Conservation (phyloP, 2,888 invertebrate genomes). For the Tetragonisca angustula region DNA sequence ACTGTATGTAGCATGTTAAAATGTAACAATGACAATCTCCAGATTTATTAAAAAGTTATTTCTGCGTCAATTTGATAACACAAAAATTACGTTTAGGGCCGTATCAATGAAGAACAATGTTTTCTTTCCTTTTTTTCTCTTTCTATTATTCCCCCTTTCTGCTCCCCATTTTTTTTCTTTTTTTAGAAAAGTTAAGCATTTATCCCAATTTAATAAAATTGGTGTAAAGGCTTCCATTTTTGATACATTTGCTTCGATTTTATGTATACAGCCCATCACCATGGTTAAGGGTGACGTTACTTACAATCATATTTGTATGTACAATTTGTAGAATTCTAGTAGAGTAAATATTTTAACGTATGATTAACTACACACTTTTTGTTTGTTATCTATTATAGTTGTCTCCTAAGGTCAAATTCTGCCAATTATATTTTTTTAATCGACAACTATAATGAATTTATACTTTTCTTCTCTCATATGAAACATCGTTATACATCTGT, state of each 20-base stretch:
- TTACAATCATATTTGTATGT: constrained; percentile 63
- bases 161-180: neutral
- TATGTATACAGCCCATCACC: constrained; percentile 57
- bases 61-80: constrained; percentile 54
- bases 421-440: constrained; percentile 39
- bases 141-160: neutral
- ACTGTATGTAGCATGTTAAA: constrained; percentile 50
- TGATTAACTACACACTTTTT: constrained; percentile 52
- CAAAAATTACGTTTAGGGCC: constrained; percentile 59
- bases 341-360: constrained; percentile 56
- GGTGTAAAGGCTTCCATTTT: constrained; percentile 45
- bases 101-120: constrained; percentile 58
- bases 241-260: constrained; percentile 53
- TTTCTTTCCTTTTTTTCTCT: constrained; percentile 16
- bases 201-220: constrained; percentile 45
- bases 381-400: constrained; percentile 44
- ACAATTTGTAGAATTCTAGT: constrained; percentile 59
- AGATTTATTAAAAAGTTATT: constrained; percentile 54
- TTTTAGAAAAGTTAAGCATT: constrained; percentile 54
- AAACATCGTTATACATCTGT: constrained; percentile 44
- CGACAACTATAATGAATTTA: constrained; percentile 37
- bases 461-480: constrained; percentile 20
- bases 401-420: constrained; percentile 67
- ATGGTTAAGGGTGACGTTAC: constrained; percentile 55
- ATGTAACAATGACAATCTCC: constrained; percentile 61